Base-by-base conservation (phyloP, 2,888 invertebrate genomes). In the Caenorhabditis afra region DNA sequence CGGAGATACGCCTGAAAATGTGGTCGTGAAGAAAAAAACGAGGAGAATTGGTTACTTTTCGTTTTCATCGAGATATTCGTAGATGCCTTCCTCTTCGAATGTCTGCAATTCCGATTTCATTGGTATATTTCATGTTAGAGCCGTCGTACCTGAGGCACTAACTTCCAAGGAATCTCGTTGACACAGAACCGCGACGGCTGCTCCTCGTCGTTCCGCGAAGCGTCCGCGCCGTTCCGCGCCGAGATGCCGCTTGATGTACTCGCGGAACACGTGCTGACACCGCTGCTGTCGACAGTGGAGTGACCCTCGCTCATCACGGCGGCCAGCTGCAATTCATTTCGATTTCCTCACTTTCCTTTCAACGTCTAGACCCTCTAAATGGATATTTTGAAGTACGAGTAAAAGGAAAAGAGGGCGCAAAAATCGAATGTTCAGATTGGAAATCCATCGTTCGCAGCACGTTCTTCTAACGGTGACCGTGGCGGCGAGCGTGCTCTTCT, bases 101-200 rank as follows among this genome's bases (percentile, higher is more conserved):
- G n/a, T 55, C 73, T 71, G 58, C 41, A 68, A 50, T 7, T 29
- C 29, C 3, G 7, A 29, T 29, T 7, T 29, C 7, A 29, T 3
- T 29, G 4, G 29, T 5, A 3, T 29, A 7, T 7, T 29, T 29
- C 29, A 5, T 29, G 3, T 7, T 5, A 29, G 29, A 29, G 7
- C 29, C 3, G 29, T 29, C 37, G 12, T 35, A 65, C 58, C 41
- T 74, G 68, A 5, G 76, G 76, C 7, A 77, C 65, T 50, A 77
- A 23, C 10, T 58, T 64, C 77, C 77, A 77, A 14, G 77, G 70
- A 35, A 77, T 55, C 11, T 71, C 62, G 23, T 71, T 71, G 39
- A 71, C 71, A 41, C 71, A 71, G 11, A 71, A 57, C 11, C 22
- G 39, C 2, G 22, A 47, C 7, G 41, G 39, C 14, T 12, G 16